Conservation (phyloP, 2,113 vertebrate species). For the Siphamia tubifer region DNA sequence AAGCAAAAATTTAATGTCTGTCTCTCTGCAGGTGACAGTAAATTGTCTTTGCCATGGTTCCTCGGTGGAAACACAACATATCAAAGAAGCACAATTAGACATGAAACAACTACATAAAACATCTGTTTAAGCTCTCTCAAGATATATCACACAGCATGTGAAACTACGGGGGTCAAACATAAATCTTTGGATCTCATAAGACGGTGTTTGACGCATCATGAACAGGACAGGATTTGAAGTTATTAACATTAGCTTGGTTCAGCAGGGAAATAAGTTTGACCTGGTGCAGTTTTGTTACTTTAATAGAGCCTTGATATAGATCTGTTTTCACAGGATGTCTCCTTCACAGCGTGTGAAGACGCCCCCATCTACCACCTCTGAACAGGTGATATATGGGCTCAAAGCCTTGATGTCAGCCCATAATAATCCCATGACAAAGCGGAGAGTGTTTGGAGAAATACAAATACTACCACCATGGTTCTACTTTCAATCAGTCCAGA, state of each 20-base stretch:
- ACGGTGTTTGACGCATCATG: constrained; percentile 3
- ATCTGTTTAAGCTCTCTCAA: constrained; percentile 33
- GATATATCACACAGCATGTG: constrained; percentile 43
- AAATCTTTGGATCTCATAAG: constrained; percentile 48
- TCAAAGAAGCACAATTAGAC: constrained; percentile 64
- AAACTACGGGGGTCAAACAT: constrained; percentile 53
- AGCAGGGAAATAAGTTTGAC: constrained; percentile 57
- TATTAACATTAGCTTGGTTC: constrained; percentile 21
- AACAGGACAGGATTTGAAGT: constrained; percentile 29
- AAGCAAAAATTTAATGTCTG: constrained; percentile 68
- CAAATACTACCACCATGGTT: constrained; percentile 76
- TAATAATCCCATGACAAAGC: constrained; percentile 58
- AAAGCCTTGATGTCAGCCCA: constrained; percentile 61
- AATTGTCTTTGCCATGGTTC: constrained; percentile 72
- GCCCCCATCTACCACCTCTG: constrained; percentile 68
- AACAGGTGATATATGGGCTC: constrained; percentile 54
- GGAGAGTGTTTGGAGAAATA: constrained; percentile 60
- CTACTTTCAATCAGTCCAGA: constrained; percentile 55
- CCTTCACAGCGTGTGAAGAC: constrained; percentile 64
- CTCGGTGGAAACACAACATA: constrained; percentile 62
- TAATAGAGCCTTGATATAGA: constrained; percentile 46
- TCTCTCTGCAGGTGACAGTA: constrained; percentile 75
- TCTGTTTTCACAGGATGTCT: constrained; percentile 61
- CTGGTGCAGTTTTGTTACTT: constrained; percentile 61
- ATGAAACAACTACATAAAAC: constrained; percentile 51